phyloP scores from a whole-genome alignment of 2,797 vertebrate genomes.

The Rachycentron canadum region DNA sequence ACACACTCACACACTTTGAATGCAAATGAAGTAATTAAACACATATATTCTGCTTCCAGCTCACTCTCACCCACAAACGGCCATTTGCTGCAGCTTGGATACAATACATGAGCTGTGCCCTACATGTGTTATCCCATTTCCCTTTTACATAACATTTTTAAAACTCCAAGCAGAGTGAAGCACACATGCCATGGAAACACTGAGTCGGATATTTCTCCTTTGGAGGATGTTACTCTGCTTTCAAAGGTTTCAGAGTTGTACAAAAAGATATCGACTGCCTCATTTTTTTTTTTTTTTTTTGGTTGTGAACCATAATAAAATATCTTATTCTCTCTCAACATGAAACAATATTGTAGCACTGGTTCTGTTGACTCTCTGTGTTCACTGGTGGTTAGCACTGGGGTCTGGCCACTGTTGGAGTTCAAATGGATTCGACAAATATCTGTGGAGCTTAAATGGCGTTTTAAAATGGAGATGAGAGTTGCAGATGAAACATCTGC shows the following conservation, averaged over 20 bases:
- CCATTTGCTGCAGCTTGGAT: constrained; percentile 27
- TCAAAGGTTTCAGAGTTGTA: constrained; percentile 43
- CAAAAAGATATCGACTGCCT: constrained; percentile 43
- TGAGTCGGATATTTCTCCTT: constrained; percentile 47
- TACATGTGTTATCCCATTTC: constrained; percentile 61
- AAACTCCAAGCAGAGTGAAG: constrained; percentile 52
- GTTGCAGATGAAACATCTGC: constrained; percentile 45
- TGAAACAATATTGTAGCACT: constrained; percentile 43
- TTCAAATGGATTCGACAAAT: constrained; percentile 66
- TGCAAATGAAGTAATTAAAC: constrained; percentile 36
- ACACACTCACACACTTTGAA: constrained; percentile 2
- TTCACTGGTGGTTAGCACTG: constrained; percentile 27
- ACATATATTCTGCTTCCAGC: neutral
- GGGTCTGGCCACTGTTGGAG: constrained; percentile 50
- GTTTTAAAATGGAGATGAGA: constrained; percentile 60
- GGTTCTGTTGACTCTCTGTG: constrained; percentile 26
- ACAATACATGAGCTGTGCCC: constrained; percentile 51
- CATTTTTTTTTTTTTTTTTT: neutral
- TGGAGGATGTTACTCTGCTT: constrained; percentile 22
- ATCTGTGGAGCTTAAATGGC: constrained; percentile 51
- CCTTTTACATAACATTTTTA: constrained; percentile 49
- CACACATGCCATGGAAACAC: constrained; percentile 42
- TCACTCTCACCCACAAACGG: constrained; percentile 9
- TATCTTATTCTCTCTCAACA: constrained; percentile 54
- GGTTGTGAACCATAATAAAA: constrained; percentile 47